Base-by-base conservation (phyloP, 1,140 invertebrate genomes). In the Lepidurus apus region DNA sequence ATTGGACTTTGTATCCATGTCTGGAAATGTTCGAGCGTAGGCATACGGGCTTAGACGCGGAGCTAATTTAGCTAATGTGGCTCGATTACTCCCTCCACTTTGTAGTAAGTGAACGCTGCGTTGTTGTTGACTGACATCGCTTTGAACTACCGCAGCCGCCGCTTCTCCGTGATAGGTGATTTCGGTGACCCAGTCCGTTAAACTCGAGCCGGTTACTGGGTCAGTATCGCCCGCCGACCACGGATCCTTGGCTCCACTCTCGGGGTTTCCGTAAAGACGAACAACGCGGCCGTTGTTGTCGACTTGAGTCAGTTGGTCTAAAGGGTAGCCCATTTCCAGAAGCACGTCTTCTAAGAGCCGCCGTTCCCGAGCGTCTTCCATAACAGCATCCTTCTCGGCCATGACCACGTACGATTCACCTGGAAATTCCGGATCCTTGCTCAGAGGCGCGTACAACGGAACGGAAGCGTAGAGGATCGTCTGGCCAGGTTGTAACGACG, bases 361-460 rank as follows among this genome's bases (percentile, higher is more conserved):
- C 9, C 45, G 34, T 43, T 42, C 45, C 13, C 34, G 42, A 42
- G 73, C 78, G 43, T 74, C 74, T 26, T 74, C 43, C 73, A 45
- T 43, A 26, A 75, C 73, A 26, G 78, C 78, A n/a, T 79, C 78
- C 26, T 10, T 43, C 47, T 79, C 78, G 17, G 78, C 42, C 17
- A 79, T 74, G 17, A 79, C 24, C 34, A 45, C 24, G 26, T 79
- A 79, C 34, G 75, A 45, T 43, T 79, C 78, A 10, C 43, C 42
- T 44, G 73, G 42, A 43, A 26, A 74, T 79, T 79, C 78, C 21
- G 78, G 78, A 79, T 79, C 78, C 45, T 79, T 79, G 74, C 73
- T 74, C 11, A 44, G 43, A 11, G 74, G 73, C 42, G 78, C 43
- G 11, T 74, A 79, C 47, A 79, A 45, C 73, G 78, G 78, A 79